Percentiles rank a stretch among this genome's conserved stretches.
These are phyloP conservation scores for Willowsia nigromaculata DNA, from an alignment of 2,888 invertebrate genomes.

Conservation along the genomic window DNA sequence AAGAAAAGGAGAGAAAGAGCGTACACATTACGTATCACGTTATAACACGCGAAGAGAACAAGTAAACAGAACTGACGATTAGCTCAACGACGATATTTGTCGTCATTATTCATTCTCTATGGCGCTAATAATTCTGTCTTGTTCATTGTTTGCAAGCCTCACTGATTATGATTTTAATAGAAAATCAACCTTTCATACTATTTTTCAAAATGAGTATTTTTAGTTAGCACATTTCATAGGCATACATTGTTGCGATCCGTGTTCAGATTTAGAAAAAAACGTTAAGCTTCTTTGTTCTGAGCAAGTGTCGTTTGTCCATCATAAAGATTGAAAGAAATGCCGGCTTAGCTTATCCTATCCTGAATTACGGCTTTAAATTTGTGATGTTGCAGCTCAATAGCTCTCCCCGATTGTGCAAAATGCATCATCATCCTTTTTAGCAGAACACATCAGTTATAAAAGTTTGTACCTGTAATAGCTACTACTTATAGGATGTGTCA, in stretches of 20 bases:
- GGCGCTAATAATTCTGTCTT: too few relatives aligned
- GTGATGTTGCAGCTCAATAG: background rate
- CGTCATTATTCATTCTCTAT: too few relatives aligned
- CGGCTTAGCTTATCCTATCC: background rate
- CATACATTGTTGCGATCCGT: background rate
- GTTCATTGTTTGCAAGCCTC: too few relatives aligned
- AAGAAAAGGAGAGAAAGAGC: too few relatives aligned
- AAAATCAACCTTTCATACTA: too few relatives aligned
- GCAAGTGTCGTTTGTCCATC: background rate
- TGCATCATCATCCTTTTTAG: background rate
- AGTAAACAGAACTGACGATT: too few relatives aligned
- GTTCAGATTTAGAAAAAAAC: background rate
- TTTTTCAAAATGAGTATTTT: too few relatives aligned
- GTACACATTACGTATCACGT: too few relatives aligned
- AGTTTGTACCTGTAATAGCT: background rate
- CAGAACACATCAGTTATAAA: background rate
- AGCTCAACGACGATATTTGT: too few relatives aligned
- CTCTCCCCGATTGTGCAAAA: background rate
- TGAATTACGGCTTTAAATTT: background rate
- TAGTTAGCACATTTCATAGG: too few relatives aligned
- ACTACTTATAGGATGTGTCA: background rate
- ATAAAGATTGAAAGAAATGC: background rate
- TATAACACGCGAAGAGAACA: too few relatives aligned
- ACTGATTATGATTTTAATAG: too few relatives aligned
- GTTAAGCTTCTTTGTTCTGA: background rate